phyloP scores from a whole-genome alignment of 1,140 invertebrate species.

The Aphaenogaster ashmeadi region DNA sequence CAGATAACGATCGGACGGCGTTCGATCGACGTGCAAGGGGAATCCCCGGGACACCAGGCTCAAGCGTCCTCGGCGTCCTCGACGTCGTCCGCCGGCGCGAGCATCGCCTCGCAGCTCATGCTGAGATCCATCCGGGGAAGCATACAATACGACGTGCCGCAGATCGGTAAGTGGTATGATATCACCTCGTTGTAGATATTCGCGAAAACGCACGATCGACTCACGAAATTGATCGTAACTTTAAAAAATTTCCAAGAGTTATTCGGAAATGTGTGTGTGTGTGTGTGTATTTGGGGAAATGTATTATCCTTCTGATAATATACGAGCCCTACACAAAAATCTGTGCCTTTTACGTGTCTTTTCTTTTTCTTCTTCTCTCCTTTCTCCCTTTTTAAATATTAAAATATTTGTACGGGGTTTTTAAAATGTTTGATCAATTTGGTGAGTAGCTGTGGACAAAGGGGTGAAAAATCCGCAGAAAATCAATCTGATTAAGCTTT shows the following conservation, averaged over 20 bases:
- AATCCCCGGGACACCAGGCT: constrained; percentile 64
- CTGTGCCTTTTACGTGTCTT: no score
- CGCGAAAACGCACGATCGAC: neutral
- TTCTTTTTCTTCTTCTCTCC: no score
- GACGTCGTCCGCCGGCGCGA: constrained; percentile 74
- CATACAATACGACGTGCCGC: constrained; percentile 91
- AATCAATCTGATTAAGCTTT: constrained; percentile 9
- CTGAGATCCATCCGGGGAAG: constrained; percentile 89
- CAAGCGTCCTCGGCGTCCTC: constrained; percentile 60
- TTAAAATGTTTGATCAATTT: neutral
- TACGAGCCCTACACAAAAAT: neutral
- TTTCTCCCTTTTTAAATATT: neutral
- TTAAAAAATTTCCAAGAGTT: neutral
- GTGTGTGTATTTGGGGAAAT: neutral
- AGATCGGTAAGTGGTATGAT: constrained; percentile 89
- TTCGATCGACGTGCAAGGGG: constrained; percentile 53
- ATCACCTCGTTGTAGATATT: neutral
- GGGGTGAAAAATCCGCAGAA: neutral
- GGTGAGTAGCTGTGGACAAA: neutral
- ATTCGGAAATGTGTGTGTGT: neutral
- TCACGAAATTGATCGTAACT: neutral
- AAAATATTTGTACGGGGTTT: neutral
- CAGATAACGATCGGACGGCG: constrained; percentile 59
- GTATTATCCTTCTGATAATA: neutral
- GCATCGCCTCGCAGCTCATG: constrained; percentile 89